phyloP scores from a whole-genome alignment of 2,888 invertebrate genomes.

The Caradrina clavipalpis region DNA sequence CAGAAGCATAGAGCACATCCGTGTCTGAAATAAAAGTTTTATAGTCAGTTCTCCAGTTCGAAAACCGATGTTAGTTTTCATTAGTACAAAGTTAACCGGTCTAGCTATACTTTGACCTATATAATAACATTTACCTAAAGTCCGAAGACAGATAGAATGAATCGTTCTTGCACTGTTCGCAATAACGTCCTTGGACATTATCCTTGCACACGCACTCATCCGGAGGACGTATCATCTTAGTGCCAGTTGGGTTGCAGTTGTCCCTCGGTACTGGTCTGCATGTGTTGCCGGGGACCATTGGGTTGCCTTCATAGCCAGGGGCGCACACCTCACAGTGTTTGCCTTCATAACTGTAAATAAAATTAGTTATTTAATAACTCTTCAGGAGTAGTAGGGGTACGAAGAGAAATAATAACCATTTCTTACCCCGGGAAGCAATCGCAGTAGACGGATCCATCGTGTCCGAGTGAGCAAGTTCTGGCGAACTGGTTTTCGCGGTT shows the following conservation, averaged over 20 bases:
- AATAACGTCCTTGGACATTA: conserved; percentile 95
- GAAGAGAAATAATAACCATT: not conserved
- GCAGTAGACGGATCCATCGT: conserved; percentile 94
- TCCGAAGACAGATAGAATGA: conserved; percentile 95
- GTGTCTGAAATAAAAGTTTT: conserved; percentile 81
- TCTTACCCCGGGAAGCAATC: conserved; percentile 95
- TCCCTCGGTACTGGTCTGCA: conserved; percentile 89
- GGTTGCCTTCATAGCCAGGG: conserved; percentile 95
- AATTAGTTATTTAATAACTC: not conserved
- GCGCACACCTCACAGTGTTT: conserved; percentile 95
- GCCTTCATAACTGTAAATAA: conserved; percentile 90
- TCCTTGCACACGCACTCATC: conserved; percentile 86
- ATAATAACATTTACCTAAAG: conserved; percentile 74
- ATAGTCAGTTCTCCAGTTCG: not conserved
- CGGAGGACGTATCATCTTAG: conserved; percentile 81
- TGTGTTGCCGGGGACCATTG: conserved; percentile 93
- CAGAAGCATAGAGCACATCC: conserved; percentile 99
- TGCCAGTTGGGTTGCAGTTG: conserved; percentile 95
- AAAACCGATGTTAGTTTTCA: not conserved
- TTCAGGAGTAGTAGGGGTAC: not conserved
- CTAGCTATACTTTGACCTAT: no score
- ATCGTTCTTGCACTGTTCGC: conserved; percentile 96
- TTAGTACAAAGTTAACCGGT: not conserved
- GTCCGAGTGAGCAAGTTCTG: conserved; percentile 94
- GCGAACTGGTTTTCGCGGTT: conserved; percentile 96